Evolutionary conservation across 2,888 invertebrate species (phyloP).

Genomic region (Cosmia pyralina): DNA sequence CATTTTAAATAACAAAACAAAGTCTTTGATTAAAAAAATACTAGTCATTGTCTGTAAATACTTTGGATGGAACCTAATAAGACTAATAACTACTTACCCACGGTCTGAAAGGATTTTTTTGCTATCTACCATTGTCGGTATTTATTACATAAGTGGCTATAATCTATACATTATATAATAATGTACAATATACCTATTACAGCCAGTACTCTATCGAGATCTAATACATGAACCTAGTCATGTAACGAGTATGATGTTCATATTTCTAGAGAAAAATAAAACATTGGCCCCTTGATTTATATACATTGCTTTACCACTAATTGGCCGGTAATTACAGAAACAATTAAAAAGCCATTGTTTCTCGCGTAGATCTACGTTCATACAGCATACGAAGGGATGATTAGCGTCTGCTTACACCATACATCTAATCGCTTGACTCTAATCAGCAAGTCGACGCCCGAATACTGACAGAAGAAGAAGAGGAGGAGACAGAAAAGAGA

Average conservation of each 20-base stretch:
- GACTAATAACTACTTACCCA: background rate
- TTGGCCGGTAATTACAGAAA: too few species aligned
- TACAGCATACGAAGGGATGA: too few species aligned
- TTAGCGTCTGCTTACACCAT: too few species aligned
- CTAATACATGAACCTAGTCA: background rate
- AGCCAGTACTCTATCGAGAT: background rate
- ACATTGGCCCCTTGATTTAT: background rate
- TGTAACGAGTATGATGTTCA: background rate
- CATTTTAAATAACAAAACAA: constrained; percentile 13
- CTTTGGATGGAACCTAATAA: constrained; percentile 7
- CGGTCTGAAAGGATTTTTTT: constrained; percentile 12
- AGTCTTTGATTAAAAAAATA: constrained; percentile 4
- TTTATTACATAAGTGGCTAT: background rate
- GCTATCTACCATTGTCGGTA: background rate
- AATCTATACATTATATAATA: background rate
- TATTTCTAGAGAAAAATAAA: background rate
- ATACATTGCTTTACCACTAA: background rate
- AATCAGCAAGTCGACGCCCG: too few species aligned
- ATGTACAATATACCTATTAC: background rate
- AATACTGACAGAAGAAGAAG: too few species aligned
- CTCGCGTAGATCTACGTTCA: too few species aligned
- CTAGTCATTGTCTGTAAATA: constrained; percentile 20
- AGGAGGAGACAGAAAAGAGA: too few species aligned
- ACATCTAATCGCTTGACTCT: too few species aligned
- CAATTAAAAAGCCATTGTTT: too few species aligned